Conservation (phyloP, 2,797 vertebrate genomes). For the Lacerta bilineata region DNA sequence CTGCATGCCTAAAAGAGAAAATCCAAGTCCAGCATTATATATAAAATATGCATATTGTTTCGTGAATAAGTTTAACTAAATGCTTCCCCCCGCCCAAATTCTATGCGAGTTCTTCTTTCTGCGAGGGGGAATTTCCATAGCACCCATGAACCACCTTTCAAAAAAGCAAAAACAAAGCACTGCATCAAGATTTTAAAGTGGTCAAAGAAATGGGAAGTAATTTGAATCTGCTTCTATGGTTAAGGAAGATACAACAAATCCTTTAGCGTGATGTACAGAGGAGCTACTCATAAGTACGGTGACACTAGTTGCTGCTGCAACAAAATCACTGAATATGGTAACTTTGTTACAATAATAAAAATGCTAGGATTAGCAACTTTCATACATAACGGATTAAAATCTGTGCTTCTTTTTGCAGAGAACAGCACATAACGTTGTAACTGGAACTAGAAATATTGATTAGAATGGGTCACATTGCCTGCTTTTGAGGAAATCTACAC, state of each 20-base stretch:
- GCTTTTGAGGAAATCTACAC: not conserved
- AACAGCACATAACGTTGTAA: not conserved
- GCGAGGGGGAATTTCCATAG: not conserved
- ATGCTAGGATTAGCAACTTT: not conserved
- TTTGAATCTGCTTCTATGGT: not conserved
- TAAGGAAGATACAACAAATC: not conserved
- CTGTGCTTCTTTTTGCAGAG: not conserved
- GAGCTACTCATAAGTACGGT: no score
- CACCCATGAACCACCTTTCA: not conserved
- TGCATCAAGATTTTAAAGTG: not conserved
- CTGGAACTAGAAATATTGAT: not conserved
- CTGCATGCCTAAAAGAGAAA: constrained; percentile 86
- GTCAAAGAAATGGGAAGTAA: not conserved
- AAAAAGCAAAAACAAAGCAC: not conserved
- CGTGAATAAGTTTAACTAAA: not conserved
- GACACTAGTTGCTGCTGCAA: not conserved
- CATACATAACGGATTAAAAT: not conserved
- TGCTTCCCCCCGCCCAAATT: not conserved
- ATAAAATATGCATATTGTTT: not conserved
- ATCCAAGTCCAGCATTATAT: not conserved
- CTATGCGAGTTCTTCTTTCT: not conserved
- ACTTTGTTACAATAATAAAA: not conserved
- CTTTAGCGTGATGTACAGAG: not conserved
- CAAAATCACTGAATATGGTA: not conserved
- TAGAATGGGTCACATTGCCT: not conserved